These are phyloP conservation scores for Triops longicaudatus DNA, from an alignment of 1,140 invertebrate species.

Conservation along the genomic window DNA sequence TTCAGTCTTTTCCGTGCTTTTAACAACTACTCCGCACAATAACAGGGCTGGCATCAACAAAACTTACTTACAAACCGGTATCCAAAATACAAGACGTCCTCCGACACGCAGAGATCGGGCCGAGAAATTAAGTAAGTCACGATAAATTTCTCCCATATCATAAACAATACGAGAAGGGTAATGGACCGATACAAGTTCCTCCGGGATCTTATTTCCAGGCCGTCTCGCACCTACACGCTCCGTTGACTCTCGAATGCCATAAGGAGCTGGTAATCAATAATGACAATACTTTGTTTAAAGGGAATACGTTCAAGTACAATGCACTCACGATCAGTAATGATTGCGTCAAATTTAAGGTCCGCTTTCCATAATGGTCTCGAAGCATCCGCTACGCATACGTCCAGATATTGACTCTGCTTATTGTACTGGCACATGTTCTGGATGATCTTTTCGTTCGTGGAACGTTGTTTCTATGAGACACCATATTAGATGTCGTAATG, in stretches of 20 bases:
- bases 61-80: constrained; percentile 68
- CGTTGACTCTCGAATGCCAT: constrained; percentile 86
- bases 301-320: not conserved
- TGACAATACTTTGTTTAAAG: constrained; percentile 22
- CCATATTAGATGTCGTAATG: not conserved
- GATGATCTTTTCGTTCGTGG: constrained; percentile 72
- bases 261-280: constrained; percentile 63
- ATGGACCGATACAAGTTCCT: constrained; percentile 56
- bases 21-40: not conserved
- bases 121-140: constrained; percentile 74
- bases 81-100: constrained; percentile 81
- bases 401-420: constrained; percentile 62
- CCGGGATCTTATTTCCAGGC: constrained; percentile 46
- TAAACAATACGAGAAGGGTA: constrained; percentile 84
- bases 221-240: constrained; percentile 63
- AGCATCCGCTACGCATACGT: constrained; percentile 83
- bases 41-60: not conserved
- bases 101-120: constrained; percentile 62
- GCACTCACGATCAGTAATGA: constrained; percentile 88
- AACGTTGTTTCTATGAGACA: constrained; percentile 49
- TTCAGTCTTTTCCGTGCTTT: not conserved
- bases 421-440: constrained; percentile 82
- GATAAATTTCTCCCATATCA: constrained; percentile 64
- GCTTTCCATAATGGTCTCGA: constrained; percentile 68
- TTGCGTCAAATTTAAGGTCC: constrained; percentile 64